phyloP scores from a whole-genome alignment of 2,797 vertebrate genomes.

The Pangasius djambal region DNA sequence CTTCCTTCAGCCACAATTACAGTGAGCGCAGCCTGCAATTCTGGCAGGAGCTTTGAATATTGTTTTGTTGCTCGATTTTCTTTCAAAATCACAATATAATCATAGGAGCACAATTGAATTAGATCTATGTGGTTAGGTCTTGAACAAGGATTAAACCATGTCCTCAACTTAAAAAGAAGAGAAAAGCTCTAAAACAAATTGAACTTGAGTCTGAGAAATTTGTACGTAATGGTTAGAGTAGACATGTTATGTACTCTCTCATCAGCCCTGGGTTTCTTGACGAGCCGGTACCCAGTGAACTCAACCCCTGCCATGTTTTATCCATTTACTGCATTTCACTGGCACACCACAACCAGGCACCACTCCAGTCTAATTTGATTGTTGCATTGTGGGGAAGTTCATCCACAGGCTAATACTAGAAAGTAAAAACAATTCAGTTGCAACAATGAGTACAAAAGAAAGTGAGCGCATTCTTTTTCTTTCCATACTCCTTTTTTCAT shows the following conservation, averaged over 20 bases:
- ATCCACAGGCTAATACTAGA: slow-evolving; percentile 25
- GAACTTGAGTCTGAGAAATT: slow-evolving; percentile 17
- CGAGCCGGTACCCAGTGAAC: not conserved
- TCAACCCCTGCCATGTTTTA: slow-evolving; percentile 21
- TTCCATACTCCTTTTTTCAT: slow-evolving; percentile 1
- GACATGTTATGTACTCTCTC: slow-evolving; percentile 1
- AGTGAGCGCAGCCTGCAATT: slow-evolving; percentile 20
- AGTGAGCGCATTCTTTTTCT: not conserved
- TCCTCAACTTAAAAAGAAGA: not conserved
- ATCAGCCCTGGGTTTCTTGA: slow-evolving; percentile 11
- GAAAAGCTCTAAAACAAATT: slow-evolving; percentile 16
- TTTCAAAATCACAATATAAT: slow-evolving; percentile 14
- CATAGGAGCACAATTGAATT: slow-evolving; percentile 15
- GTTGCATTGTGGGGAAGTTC: slow-evolving; percentile 5
- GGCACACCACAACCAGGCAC: slow-evolving; percentile 13
- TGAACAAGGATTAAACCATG: slow-evolving; percentile 6
- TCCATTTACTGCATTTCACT: slow-evolving; percentile 24
- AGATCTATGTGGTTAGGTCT: slow-evolving; percentile 22
- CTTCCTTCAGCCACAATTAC: slow-evolving; percentile 36
- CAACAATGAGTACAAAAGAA: not conserved
- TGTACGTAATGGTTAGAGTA: slow-evolving; percentile 5
- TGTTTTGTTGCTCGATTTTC: slow-evolving; percentile 5
- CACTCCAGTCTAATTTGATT: slow-evolving; percentile 15
- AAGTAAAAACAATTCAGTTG: not conserved
- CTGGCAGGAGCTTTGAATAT: slow-evolving; percentile 22